These are phyloP conservation scores for Montipora cactus DNA, from an alignment of 64 coral and sea anemone species.

Conservation along the genomic window DNA sequence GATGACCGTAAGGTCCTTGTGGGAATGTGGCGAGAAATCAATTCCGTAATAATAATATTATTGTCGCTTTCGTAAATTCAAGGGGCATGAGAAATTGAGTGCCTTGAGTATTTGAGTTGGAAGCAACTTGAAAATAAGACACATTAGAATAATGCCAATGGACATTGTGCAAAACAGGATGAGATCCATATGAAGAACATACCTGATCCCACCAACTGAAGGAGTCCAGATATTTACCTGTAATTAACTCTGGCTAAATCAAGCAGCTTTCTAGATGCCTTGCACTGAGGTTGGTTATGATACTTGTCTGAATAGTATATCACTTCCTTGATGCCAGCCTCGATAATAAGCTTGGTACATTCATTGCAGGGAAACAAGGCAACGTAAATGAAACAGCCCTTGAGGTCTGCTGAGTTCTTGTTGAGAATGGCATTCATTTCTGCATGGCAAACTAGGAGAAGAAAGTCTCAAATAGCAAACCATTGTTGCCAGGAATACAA, in stretches of 20 bases:
- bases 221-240: constrained; percentile 47
- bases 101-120: no score
- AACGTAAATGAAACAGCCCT: constrained; percentile 90
- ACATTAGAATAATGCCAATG: no score
- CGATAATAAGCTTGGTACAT: constrained; percentile 95
- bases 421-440: constrained; percentile 99
- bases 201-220: background rate
- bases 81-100: no score
- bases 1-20: no score
- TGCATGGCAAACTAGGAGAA: constrained; percentile 92
- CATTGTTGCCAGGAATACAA: background rate
- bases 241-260: constrained; percentile 87
- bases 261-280: constrained; percentile 83
- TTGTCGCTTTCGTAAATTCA: no score
- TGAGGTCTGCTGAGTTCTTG: constrained; percentile 95
- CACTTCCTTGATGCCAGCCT: constrained; percentile 90
- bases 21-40: no score
- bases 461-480: background rate
- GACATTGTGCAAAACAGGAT: no score
- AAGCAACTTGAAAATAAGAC: no score
- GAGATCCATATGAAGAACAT: no score
- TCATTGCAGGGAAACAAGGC: constrained; percentile 99
- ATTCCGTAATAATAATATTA: no score
- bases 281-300: constrained; percentile 84
- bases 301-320: constrained; percentile 97